Conservation (phyloP, 1,140 invertebrate species). For the Neodiprion fabricii region DNA sequence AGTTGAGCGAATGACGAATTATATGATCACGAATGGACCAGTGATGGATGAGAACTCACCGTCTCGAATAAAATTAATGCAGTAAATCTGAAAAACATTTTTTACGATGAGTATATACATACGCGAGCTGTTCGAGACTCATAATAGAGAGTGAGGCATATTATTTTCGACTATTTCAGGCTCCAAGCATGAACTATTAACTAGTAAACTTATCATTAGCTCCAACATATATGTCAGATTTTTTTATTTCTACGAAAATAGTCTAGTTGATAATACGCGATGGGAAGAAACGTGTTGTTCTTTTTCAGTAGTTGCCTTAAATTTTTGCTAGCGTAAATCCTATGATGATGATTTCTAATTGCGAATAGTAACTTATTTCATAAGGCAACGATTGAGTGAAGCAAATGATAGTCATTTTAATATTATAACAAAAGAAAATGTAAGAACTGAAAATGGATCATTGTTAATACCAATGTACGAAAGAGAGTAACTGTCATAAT, state of each 20-base stretch:
- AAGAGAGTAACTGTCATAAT: no score
- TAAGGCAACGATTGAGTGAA: not conserved
- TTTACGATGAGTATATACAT: constrained; percentile 50
- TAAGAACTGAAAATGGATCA: no score
- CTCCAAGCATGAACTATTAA: not conserved
- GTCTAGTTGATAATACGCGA: no score
- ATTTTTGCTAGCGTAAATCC: not conserved
- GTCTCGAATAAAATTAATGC: not conserved
- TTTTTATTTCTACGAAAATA: not conserved
- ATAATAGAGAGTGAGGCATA: not conserved
- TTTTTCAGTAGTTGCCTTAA: not conserved
- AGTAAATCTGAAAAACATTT: constrained; percentile 15
- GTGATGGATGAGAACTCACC: not conserved
- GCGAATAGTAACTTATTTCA: constrained; percentile 3
- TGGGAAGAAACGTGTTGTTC: no score
- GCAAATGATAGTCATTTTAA: no score
- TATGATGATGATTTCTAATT: not conserved
- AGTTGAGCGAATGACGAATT: not conserved
- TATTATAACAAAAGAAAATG: no score
- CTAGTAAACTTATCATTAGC: not conserved
- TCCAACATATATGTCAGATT: not conserved
- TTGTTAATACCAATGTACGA: no score
- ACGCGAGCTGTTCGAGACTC: constrained; percentile 53
- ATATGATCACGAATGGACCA: not conserved
- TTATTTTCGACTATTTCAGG: not conserved